Evolutionary conservation across 2,888 invertebrate genomes (phyloP), one percentile per base, ranked within the genome.

Genomic region (Perizoma flavofasciatum): DNA sequence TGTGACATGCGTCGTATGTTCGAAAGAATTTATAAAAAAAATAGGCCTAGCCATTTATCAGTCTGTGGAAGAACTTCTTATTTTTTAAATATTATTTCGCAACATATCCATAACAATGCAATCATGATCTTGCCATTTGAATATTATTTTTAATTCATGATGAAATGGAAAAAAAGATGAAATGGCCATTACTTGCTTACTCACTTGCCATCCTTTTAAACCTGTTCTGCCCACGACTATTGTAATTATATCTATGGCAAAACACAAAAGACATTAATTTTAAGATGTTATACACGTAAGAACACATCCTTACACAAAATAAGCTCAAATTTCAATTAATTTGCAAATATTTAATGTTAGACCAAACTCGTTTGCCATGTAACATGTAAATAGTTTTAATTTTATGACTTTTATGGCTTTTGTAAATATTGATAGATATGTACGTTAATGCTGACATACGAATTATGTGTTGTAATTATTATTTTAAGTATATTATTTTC

Each of bases 341-440:
- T 50, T 67, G 63, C 64, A 67, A 66, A 52, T 67, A 37, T 46
- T 45, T 66, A 53, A 58, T 57, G 40, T 51, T 81, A 79, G 79
- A 87, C 85, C 86, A 86, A 88, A 86, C 85, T 79, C 79, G 83
- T 87, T 83, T 89, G 89, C 89, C 89, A 89, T 89, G 81, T 85
- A 83, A 83, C 73, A 67, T 88, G 85, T 88, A 86, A 82, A 87
- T 84, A 83, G 71, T 73, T 71, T 71, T 71, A 70, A 77, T 79
- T 77, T 68, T 70, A 68, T 73, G 67, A 66, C 66, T 59, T 69
- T 68, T 64, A 70, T 69, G 67, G 70, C 71, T 72, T 69, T 68
- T 70, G 67, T 72, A 70, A 62, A 72, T 67, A 64, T 11, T 51
- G 5, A 52, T 58, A 50, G 22, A 32, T 11, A 44, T 47, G 48